Base-by-base conservation (phyloP, 2,797 vertebrate species). In the Dallia pectoralis region DNA sequence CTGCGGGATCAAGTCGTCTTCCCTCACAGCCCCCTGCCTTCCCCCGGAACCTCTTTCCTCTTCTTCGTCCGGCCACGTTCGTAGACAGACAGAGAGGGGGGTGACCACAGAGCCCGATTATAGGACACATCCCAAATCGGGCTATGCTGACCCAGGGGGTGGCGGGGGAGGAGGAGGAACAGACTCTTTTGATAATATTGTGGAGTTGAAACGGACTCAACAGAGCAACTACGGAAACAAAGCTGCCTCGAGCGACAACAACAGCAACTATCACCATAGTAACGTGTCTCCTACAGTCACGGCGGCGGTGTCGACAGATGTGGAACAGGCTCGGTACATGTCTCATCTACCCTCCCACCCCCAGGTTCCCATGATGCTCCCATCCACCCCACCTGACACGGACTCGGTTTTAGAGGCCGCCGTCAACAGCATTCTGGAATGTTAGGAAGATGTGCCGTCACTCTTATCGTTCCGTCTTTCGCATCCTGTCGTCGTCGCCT, bases 351-450 rank as follows among this genome's bases (percentile, higher is more conserved):
- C 86, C 30, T 82, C 76, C 49, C 78, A 80, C 2, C 32, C 64
- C 69, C 88, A 89, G 79, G 78, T 85, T 64, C 85, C 77, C 71
- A 79, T 51, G 67, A 93, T 86, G 93, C 93, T 88, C 85, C 89
- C 76, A 94, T 95, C 74, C 90, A 94, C 72, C 89, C 92, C 67
- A 91, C 89, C 92, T 49, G 97, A 99, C 91, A 95, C 96, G 18
- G 97, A 99, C 92, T 98, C 96, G 74, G 95, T 97, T 91, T 94
- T 99, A 81, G 97, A 99, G 95, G 97, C 97, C 59, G 97, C 97
- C 81, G 97, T 99, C 93, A 99, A 99, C 95, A 99, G 97, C 95
- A 99, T 99, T 90, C 91, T 99, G 89, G 97, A 99, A 94, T 99
- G 97, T 95, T 99, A 95, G 90, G 91, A 90, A 27, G 67, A 62